These are phyloP conservation scores for Apteryx mantelli DNA, from an alignment of 2,113 vertebrate species.

Conservation along the genomic window DNA sequence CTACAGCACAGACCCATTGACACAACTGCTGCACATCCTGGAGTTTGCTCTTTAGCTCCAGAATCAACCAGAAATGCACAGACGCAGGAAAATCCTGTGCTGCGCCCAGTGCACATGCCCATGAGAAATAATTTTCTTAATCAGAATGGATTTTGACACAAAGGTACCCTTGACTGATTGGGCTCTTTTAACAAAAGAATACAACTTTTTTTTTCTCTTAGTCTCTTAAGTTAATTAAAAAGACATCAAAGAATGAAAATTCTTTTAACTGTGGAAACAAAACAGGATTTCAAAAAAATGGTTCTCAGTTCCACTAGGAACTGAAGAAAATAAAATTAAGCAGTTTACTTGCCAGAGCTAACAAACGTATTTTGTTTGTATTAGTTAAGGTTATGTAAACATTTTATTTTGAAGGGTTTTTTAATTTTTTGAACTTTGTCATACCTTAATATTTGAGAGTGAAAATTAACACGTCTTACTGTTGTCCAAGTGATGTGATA, in stretches of 20 bases:
- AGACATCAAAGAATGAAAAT: background rate
- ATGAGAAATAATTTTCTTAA: background rate
- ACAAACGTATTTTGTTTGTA: no score
- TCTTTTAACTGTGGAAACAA: background rate
- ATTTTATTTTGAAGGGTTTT: background rate
- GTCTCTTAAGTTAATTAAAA: background rate
- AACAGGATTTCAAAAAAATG: background rate
- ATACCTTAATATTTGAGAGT: background rate
- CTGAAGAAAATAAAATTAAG: background rate
- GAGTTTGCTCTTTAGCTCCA: background rate
- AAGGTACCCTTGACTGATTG: accelerated
- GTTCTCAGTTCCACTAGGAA: background rate
- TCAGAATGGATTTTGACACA: background rate
- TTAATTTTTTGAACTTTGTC: background rate
- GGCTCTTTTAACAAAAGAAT: background rate
- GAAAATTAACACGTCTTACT: background rate
- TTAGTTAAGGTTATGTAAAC: background rate
- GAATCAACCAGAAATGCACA: background rate
- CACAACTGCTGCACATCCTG: accelerated
- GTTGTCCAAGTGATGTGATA: background rate
- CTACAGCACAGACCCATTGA: background rate
- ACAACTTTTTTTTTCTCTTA: background rate
- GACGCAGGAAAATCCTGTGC: background rate
- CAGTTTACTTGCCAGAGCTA: background rate
- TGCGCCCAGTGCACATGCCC: background rate